These are phyloP conservation scores for Caenorhabditis sp. DNA, from an alignment of 2,888 invertebrate genomes.

Conservation along the genomic window DNA sequence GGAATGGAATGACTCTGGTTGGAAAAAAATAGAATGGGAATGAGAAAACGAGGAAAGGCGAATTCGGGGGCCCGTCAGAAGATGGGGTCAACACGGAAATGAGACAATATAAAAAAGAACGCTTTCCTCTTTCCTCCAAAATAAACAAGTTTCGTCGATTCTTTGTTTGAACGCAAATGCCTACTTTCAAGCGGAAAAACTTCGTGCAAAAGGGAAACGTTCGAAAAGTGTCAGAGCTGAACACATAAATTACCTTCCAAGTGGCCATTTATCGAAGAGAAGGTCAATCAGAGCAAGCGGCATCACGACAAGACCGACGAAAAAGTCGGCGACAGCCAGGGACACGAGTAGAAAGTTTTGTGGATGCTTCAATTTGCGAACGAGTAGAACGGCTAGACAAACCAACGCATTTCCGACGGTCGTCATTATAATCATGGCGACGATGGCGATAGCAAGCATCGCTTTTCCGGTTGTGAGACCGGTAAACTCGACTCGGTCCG, in stretches of 20 bases:
- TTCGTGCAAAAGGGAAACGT: no score
- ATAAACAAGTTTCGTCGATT: constrained; percentile 18
- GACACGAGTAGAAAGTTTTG: constrained; percentile 80
- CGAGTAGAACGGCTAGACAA: constrained; percentile 82
- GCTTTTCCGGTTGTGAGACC: constrained; percentile 26
- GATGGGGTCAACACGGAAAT: constrained; percentile 42
- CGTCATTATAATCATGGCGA: constrained; percentile 80
- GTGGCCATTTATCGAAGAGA: constrained; percentile 64
- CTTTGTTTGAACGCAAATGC: not conserved
- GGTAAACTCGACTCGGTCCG: constrained; percentile 26
- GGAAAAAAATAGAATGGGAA: constrained; percentile 18
- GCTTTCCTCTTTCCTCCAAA: not conserved
- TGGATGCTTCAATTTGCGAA: constrained; percentile 80
- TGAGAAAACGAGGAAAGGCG: constrained; percentile 5
- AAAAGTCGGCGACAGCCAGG: constrained; percentile 82
- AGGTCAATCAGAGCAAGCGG: constrained; percentile 81
- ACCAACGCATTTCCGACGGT: constrained; percentile 82
- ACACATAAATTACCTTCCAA: constrained; percentile 60
- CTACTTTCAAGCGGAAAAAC: no score
- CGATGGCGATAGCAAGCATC: constrained; percentile 79
- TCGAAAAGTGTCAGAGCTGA: no score
- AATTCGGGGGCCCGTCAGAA: constrained; percentile 15
- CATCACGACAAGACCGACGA: constrained; percentile 82
- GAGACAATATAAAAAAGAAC: constrained; percentile 47
- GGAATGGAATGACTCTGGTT: not conserved